These are phyloP conservation scores for Microplitis demolitor DNA, from an alignment of 1,140 invertebrate species.

Conservation along the genomic window DNA sequence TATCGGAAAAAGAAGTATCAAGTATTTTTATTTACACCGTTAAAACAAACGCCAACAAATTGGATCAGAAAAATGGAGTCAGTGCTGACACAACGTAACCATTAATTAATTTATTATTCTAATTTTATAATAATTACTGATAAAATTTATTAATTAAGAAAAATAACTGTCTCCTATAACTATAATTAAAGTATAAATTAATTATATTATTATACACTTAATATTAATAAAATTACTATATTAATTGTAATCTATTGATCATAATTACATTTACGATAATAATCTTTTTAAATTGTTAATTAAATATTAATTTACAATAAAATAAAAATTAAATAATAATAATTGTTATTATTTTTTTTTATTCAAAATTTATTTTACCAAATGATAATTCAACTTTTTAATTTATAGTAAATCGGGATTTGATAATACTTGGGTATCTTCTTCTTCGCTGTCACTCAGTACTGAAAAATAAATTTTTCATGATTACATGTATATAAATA, in stretches of 20 bases:
- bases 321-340: constrained; percentile 2
- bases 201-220: neutral
- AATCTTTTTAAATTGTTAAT: constrained; percentile 35
- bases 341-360: constrained; percentile 7
- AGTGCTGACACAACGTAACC: constrained; percentile 67
- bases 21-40: constrained; percentile 97
- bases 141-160: constrained; percentile 5
- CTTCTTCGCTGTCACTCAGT: constrained; percentile 62
- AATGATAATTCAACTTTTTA: constrained; percentile 19
- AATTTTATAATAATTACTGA: constrained; percentile 14
- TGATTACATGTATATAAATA: neutral
- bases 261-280: neutral
- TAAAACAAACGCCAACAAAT: constrained; percentile 91
- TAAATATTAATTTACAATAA: constrained; percentile 19
- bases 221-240: constrained; percentile 31
- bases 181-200: too few relatives aligned
- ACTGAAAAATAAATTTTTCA: constrained; percentile 48
- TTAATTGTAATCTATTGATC: neutral
- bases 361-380: constrained; percentile 30
- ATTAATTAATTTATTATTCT: neutral
- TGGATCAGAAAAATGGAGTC: constrained; percentile 86
- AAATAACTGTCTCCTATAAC: neutral
- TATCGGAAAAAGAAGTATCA: constrained; percentile 91
- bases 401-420: constrained; percentile 37
- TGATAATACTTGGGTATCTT: constrained; percentile 47